These are phyloP conservation scores for Hydrochoerus hydrochaeris DNA, from an alignment of 2,113 vertebrate species.

Conservation along the genomic window DNA sequence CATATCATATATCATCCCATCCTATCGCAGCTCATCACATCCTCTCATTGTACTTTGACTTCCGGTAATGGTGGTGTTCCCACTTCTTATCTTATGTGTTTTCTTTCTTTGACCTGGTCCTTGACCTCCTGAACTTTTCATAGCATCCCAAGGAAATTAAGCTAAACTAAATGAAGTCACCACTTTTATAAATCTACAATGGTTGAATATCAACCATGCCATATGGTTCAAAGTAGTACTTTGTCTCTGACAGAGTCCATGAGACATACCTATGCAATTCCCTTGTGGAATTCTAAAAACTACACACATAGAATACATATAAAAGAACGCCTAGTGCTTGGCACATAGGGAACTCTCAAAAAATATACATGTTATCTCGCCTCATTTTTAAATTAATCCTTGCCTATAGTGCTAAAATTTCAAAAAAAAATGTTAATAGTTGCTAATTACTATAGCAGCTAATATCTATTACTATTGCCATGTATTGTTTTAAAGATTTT, in stretches of 20 bases:
- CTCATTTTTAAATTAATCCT: neutral
- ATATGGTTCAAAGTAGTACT: constrained; percentile 1
- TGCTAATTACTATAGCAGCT: constrained; percentile 1
- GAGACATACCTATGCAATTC: neutral
- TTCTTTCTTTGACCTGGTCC: neutral
- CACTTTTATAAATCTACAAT: constrained; percentile 16
- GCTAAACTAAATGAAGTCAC: constrained; percentile 23
- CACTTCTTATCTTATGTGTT: neutral
- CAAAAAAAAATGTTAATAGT: constrained; percentile 39
- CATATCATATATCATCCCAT: neutral
- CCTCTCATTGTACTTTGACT: neutral
- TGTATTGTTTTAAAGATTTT: neutral
- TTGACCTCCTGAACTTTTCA: neutral
- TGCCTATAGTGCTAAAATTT: constrained; percentile 13
- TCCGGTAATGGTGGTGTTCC: neutral
- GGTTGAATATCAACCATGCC: neutral
- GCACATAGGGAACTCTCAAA: neutral
- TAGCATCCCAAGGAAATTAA: constrained; percentile 10
- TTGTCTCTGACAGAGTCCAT: neutral
- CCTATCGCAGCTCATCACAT: neutral
- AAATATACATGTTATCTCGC: neutral
- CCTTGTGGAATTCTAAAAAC: constrained; percentile 8
- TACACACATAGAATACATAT: neutral
- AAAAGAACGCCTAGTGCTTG: neutral
- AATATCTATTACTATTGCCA: neutral